These are phyloP conservation scores for Oenanthe melanoleuca DNA, from an alignment of 2,113 vertebrate species.

Conservation along the genomic window DNA sequence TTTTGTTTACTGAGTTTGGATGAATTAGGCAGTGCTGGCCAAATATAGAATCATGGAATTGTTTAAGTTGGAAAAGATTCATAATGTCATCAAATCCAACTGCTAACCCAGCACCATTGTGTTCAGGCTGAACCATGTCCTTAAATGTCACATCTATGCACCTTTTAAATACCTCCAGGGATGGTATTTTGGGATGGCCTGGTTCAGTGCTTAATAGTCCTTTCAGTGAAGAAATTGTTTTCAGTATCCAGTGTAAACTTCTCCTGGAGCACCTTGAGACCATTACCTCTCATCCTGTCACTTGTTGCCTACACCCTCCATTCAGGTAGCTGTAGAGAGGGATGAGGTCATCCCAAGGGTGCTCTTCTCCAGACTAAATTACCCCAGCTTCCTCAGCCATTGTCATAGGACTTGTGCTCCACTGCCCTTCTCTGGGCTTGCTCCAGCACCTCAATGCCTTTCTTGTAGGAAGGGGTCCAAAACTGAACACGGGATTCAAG, in stretches of 20 bases:
- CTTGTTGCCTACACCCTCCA: not conserved
- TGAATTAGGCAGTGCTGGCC: not conserved
- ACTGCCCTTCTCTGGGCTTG: fast-evolving
- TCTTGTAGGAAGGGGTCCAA: not conserved
- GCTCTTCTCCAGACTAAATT: not conserved
- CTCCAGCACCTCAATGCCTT: not conserved
- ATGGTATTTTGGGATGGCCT: not conserved
- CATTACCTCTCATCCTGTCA: not conserved
- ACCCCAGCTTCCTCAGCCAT: fast-evolving
- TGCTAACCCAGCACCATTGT: not conserved
- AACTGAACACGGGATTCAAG: fast-evolving
- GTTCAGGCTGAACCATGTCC: not conserved
- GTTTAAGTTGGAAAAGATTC: not conserved
- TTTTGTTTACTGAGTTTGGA: not conserved
- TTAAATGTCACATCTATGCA: not conserved
- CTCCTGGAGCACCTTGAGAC: not conserved
- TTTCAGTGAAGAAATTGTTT: not conserved
- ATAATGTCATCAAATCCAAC: not conserved
- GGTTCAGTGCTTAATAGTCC: not conserved
- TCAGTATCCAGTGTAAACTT: not conserved
- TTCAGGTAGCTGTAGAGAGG: not conserved
- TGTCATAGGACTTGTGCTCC: fast-evolving
- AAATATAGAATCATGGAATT: not conserved
- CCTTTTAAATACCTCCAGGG: not conserved
- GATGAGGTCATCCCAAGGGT: not conserved